A percentile compares a stretch with the other conserved stretches of the same genome.
Conservation (phyloP, 30 jellyfish, hydroid and myxozoan species). For the Catostylus mosaicus region DNA sequence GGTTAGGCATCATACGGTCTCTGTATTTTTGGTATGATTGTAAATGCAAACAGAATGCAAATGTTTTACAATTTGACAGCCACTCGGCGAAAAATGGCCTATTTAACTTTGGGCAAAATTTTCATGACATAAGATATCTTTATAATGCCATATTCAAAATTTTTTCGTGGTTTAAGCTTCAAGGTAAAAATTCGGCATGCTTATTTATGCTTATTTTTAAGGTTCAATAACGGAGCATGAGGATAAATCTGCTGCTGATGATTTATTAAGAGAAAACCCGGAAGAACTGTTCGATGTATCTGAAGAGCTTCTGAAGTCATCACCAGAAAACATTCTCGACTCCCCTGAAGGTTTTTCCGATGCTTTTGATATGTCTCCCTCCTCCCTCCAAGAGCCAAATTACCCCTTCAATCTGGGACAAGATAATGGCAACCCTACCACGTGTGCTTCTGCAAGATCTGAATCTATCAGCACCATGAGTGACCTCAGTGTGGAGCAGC, state of each 20-base stretch:
- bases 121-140: too few relatives aligned
- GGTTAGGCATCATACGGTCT: too few relatives aligned
- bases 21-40: too few relatives aligned
- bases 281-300: constrained; percentile 74
- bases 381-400: constrained; percentile 51
- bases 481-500: constrained; percentile 69
- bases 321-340: constrained; percentile 76
- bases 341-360: constrained; percentile 76
- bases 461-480: constrained; percentile 79
- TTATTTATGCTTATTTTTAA: constrained; percentile 3
- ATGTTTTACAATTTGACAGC: too few relatives aligned
- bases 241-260: constrained; percentile 53
- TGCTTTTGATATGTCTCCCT: constrained; percentile 50
- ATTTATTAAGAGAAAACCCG: constrained; percentile 57
- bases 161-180: too few relatives aligned
- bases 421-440: constrained; percentile 58
- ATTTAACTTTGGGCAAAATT: too few relatives aligned
- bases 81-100: too few relatives aligned
- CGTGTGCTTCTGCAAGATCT: constrained; percentile 86
- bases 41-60: too few relatives aligned
- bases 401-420: constrained; percentile 36
- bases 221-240: constrained; percentile 39
- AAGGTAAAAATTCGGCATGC: too few relatives aligned
- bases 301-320: constrained; percentile 68
- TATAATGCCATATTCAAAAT: too few relatives aligned